phyloP scores from a whole-genome alignment of 2,113 vertebrate genomes.

The Lepisosteus osseus region DNA sequence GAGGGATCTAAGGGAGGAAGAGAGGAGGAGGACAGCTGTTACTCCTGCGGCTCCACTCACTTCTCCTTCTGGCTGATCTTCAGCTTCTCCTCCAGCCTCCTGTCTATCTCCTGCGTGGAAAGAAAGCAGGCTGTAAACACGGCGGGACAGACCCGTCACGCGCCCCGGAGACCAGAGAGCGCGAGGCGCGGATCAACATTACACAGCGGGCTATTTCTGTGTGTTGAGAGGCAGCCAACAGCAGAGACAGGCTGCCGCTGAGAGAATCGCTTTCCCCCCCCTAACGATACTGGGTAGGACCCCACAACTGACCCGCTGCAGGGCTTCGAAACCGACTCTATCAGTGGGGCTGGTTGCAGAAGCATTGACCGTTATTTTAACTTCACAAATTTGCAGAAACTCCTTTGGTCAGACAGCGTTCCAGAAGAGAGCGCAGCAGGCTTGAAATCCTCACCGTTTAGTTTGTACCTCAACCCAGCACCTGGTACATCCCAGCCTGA shows the following conservation, averaged over 20 bases:
- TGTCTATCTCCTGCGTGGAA: constrained; percentile 87
- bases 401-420: too few species aligned
- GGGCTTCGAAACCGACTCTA: too few species aligned
- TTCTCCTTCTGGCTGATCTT: constrained; percentile 90
- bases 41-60: constrained; percentile 53
- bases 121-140: constrained; percentile 34
- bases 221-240: constrained; percentile 41
- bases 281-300: too few species aligned
- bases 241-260: constrained; percentile 21
- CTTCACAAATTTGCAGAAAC: too few species aligned
- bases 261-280: neutral
- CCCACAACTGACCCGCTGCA: too few species aligned
- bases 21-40: too few species aligned
- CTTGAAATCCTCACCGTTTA: too few species aligned
- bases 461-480: too few species aligned
- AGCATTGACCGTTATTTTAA: too few species aligned
- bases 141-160: constrained; percentile 11
- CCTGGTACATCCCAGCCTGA: too few species aligned
- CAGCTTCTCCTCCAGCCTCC: constrained; percentile 91
- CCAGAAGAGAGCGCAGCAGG: too few species aligned
- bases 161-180: constrained; percentile 20
- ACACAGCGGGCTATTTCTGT: constrained; percentile 63
- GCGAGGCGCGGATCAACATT: constrained; percentile 50
- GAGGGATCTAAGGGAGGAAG: neutral
- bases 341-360: too few species aligned